Evolutionary conservation across 2,113 vertebrate genomes (phyloP), one percentile per base, ranked within the genome.

Genomic region (Brienomyrus longianalis): DNA sequence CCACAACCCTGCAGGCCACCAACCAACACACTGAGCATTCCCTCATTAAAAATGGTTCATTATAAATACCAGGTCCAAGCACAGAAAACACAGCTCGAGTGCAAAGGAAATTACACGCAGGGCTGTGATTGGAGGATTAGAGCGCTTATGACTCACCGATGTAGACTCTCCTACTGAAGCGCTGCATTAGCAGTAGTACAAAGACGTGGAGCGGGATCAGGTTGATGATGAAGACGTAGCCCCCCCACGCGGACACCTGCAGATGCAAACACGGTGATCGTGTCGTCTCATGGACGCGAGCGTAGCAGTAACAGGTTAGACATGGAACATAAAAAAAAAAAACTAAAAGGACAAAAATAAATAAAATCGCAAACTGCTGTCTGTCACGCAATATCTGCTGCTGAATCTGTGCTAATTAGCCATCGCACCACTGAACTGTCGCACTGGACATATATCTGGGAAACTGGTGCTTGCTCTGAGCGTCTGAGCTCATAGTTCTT

Each of bases 191-290:
- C 91, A 99, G 94, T 90, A 99, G 95, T 89, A 97, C 98, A 94
- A 99, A 99, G 88, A 99, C 98, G 91, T 99, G 98, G 92, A 99
- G 96, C 39, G 98, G 98, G 93, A 99, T 99, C 93, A 99, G 97
- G 94, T 99, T 99, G 97, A 99, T 99, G 92, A 99, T 99, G 91
- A 99, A 99, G 90, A 99, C 98, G 89, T 99, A 99, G 89, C 98
- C 98, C 94, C 98, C 98, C 98, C 98, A 99, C n/a, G 98, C 98
- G 66, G 98, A 99, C 90, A 99, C 98, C 98, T 99, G 90, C 0
- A 9, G 45, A 47, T 3, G 39, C 83, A 84, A 45, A 48, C 43
- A 2, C 8, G 7, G 15, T 23, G 43, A 70, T 31, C 1, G 10
- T 4, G 62, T 11, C 9, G 3, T 70, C 27, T 70, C 62, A 70